phyloP scores from a whole-genome alignment of 1,140 invertebrate genomes.

The Neelides sp. region DNA sequence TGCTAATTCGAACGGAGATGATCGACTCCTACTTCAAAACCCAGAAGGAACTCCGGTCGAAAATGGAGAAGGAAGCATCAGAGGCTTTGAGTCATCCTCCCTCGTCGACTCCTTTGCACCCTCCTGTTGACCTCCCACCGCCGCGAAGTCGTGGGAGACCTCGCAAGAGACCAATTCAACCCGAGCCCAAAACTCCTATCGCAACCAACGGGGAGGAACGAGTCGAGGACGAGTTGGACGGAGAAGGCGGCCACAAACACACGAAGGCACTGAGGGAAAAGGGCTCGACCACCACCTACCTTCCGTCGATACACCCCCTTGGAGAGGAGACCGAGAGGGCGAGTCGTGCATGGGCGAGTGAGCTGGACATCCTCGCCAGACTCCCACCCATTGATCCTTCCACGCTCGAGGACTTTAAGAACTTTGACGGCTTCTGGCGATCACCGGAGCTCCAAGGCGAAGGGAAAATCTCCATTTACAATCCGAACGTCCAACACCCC shows the following conservation, averaged over 20 bases:
- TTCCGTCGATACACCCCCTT: too few species aligned
- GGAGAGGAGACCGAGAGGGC: too few species aligned
- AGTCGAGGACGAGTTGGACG: too few species aligned
- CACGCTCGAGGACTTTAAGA: constrained; percentile 13
- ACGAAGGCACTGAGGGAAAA: constrained; percentile 1
- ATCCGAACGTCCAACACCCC: background rate
- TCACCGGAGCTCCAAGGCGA: background rate
- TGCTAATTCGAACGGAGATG: background rate
- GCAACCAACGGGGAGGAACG: too few species aligned
- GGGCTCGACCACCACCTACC: background rate
- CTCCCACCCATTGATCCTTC: constrained; percentile 20
- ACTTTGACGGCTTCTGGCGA: constrained; percentile 12
- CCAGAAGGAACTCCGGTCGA: constrained; percentile 9
- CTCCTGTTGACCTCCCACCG: background rate
- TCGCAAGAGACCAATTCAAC: constrained; percentile 11
- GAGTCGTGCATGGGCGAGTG: too few species aligned
- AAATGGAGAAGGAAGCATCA: too few species aligned
- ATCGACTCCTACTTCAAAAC: constrained; percentile 15
- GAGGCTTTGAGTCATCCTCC: background rate
- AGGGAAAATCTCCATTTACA: background rate
- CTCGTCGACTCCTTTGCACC: background rate
- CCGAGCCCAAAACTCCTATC: too few species aligned
- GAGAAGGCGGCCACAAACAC: background rate
- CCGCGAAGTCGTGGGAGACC: background rate
- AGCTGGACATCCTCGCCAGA: constrained; percentile 15